These are phyloP conservation scores for Aix galericulata DNA, from an alignment of 2,113 vertebrate species.

Conservation along the genomic window DNA sequence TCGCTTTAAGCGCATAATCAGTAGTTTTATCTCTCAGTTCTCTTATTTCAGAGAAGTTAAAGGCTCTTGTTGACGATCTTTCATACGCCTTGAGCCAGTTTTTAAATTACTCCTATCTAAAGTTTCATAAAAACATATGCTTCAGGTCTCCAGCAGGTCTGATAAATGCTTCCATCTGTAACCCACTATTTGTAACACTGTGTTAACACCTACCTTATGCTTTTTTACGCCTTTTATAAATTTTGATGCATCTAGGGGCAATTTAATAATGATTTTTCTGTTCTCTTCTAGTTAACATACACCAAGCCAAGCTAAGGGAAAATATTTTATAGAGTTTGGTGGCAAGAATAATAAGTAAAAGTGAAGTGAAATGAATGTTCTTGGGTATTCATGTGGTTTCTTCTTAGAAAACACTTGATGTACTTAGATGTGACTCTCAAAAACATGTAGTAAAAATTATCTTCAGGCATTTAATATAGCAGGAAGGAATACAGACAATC, in stretches of 20 bases:
- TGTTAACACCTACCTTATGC: background rate
- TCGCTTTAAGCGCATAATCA: background rate
- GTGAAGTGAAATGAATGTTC: background rate
- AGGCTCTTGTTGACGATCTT: background rate
- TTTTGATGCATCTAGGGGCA: background rate
- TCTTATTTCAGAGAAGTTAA: background rate
- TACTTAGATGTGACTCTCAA: background rate
- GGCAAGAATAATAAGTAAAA: background rate
- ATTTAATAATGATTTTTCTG: background rate
- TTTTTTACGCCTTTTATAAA: background rate
- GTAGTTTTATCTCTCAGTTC: background rate
- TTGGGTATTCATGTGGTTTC: background rate
- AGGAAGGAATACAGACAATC: background rate
- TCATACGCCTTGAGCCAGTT: background rate
- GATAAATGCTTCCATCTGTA: background rate
- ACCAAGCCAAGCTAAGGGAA: background rate
- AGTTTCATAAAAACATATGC: background rate
- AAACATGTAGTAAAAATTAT: background rate
- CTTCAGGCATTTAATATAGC: background rate
- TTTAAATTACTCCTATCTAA: background rate
- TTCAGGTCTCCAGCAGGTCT: background rate
- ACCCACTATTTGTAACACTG: background rate
- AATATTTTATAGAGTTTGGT: background rate
- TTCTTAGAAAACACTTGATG: background rate
- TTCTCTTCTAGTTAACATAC: background rate